Base-by-base conservation (phyloP, 2,113 vertebrate species). In the Protobothrops mucrosquamatus region DNA sequence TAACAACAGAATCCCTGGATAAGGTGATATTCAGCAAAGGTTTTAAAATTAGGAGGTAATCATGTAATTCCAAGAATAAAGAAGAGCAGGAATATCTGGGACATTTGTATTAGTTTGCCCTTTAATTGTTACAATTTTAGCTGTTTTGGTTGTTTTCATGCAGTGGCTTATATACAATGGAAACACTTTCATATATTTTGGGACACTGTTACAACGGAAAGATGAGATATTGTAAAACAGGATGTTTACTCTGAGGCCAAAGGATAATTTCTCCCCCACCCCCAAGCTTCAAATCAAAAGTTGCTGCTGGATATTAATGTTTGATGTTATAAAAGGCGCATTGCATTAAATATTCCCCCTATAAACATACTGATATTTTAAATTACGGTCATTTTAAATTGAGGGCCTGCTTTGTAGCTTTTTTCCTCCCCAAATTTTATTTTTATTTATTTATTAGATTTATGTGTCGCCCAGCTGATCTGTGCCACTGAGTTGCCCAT, bases 121-220 rank as follows among this genome's bases (percentile, higher is more conserved):
- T 74, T 74, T 34, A 74, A 34, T n/a, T n/a, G 34, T 34, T 74
- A 34, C 29, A 34, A 74, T 74, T 74, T 74, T 74, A 34, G 2
- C 15, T 74, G 14, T 34, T 74, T 74, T 2, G 14, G n/a, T 34
- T 18, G n/a, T 34, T 74, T 74, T 34, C 64, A 34, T 34, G 2
- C 0, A n/a, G 2, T 7, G 14, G 12, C 64, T 34, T 5, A 18
- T 74, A 34, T 34, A 18, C 34, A 74, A 74, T 0, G 1, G 26
- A 14, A 11, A 26, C 61, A 64, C 61, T 64, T 64, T 64, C 4
- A 64, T 64, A 64, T 64, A 64, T 64, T 64, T 64, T 34, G 64
- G n/a, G 64, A 34, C 29, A 29, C 10, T 29, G 59, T 29, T 64
- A 29, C 59, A 29, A 69, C 1, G 5, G 61, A 14, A 34, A 74